Conservation (phyloP, 2,888 invertebrate species). For the Harpagoxenus sublaevis region DNA sequence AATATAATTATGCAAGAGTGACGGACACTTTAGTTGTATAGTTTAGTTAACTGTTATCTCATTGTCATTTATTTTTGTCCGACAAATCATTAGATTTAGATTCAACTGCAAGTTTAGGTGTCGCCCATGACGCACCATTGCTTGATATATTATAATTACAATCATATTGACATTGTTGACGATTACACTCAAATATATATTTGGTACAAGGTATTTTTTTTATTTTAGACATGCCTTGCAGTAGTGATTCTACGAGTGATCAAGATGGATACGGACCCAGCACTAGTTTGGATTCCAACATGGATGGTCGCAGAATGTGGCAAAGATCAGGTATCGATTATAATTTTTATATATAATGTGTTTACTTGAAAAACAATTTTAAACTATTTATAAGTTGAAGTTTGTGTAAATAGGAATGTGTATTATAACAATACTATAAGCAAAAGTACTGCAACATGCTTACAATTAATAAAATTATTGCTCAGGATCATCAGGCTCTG, state of each 20-base stretch:
- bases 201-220: slow-evolving; percentile 50
- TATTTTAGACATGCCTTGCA: slow-evolving; percentile 85
- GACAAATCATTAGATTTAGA: slow-evolving; percentile 62
- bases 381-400: background rate
- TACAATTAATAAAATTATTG: background rate
- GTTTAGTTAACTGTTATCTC: slow-evolving; percentile 20
- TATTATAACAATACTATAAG: background rate
- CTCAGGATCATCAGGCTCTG: slow-evolving; percentile 88
- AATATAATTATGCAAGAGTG: slow-evolving; percentile 37
- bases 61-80: slow-evolving; percentile 33
- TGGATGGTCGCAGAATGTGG: slow-evolving; percentile 84
- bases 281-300: slow-evolving; percentile 88
- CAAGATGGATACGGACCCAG: slow-evolving; percentile 88
- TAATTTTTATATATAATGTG: background rate
- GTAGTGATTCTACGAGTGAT: slow-evolving; percentile 88
- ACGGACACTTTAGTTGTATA: slow-evolving; percentile 18
- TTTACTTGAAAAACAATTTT: background rate
- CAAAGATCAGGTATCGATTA: slow-evolving; percentile 83
- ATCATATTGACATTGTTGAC: background rate
- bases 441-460: background rate
- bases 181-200: background rate
- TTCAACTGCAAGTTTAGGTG: slow-evolving; percentile 39
- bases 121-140: slow-evolving; percentile 49
- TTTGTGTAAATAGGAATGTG: background rate
- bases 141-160: slow-evolving; percentile 56